phyloP scores from a whole-genome alignment of 1,140 invertebrate species.

The Neotoxoptera formosana region DNA sequence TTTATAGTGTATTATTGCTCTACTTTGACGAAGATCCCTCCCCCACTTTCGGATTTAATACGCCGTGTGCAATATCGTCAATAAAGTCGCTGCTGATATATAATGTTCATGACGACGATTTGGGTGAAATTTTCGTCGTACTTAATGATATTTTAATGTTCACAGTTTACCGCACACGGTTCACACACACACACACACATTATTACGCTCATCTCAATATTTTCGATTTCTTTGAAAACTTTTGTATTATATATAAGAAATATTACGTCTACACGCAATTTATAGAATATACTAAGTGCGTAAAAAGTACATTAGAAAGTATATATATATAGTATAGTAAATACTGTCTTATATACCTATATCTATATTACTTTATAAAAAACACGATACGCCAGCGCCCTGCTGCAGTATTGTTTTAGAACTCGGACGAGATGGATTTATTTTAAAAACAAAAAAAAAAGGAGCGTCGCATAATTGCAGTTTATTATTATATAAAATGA shows the following conservation, averaged over 20 bases:
- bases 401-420: not conserved
- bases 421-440: not conserved
- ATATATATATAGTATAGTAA: not conserved
- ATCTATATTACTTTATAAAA: no score
- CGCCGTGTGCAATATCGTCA: not conserved
- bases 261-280: not conserved
- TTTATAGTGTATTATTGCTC: not conserved
- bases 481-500: not conserved
- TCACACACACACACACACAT: not conserved
- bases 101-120: not conserved
- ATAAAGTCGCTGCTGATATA: not conserved
- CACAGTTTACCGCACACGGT: not conserved
- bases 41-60: not conserved
- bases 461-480: not conserved
- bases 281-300: not conserved
- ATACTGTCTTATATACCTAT: not conserved
- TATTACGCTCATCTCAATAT: not conserved
- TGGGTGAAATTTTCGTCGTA: slow-evolving; percentile 41
- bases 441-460: not conserved
- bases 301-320: not conserved
- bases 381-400: not conserved
- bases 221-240: slow-evolving; percentile 34
- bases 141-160: slow-evolving; percentile 48
- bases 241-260: not conserved
- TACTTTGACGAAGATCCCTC: not conserved